Base-by-base conservation (phyloP, 2,888 invertebrate genomes). In the Drosophila siamana region DNA sequence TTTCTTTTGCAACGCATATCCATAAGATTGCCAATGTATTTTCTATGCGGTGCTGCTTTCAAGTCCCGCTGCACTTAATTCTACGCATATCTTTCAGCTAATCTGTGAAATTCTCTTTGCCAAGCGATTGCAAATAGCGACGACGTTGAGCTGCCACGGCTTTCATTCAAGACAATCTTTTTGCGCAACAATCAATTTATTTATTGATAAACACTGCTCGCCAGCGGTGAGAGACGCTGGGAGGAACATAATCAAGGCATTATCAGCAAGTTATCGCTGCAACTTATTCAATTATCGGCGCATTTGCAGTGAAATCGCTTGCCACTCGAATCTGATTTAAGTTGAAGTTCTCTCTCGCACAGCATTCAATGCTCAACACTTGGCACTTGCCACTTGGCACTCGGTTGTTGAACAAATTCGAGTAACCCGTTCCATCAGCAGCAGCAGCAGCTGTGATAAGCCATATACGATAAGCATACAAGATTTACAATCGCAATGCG, bases 401-500 rank as follows among this genome's bases (percentile, higher is more conserved):
- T 43, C 48, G 61, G n/a, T 48, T 38, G 38, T 73, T 41, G 43
- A 60, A 38, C 43, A 28, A 61, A 61, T 61, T 54, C 38, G 9
- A 33, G 19, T 46, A 67, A 62, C 74, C 46, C 57, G 74, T 76
- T 61, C 46, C 43, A 46, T 51, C 72, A 57, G 52, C 44, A 54
- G 33, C 28, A 9, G n/a, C 28, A 9, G 33, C n/a, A 11, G 33
- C 75, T 65, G 46, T 78, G 86, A 86, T 80, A 86, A 80, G 86
- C 74, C 75, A 61, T 52, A 63, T 65, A 51, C 76, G 86, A 84
- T 80, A 86, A 78, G 81, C 82, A 59, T 57, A 30, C 28, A 24
- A 75, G 87, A 87, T 81, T 81, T 81, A 81, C 79, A 78, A 69
- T 81, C 67, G 78, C 69, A 67, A 38, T 76, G 81, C 84, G 61